phyloP scores from a whole-genome alignment of 1,140 invertebrate species.

The Ylistrum balloti region DNA sequence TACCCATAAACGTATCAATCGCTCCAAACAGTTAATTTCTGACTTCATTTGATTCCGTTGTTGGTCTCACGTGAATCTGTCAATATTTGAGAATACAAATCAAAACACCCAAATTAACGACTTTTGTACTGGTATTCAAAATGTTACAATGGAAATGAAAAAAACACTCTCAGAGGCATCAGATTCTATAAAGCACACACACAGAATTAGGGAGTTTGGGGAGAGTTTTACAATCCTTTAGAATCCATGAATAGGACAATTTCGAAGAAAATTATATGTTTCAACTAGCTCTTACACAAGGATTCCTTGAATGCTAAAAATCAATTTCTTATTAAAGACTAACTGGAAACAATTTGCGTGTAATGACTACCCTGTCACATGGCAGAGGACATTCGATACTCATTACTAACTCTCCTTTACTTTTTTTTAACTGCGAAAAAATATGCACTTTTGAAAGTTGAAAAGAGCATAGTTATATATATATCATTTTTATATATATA shows the following conservation, averaged over 20 bases:
- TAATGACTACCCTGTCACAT: background rate
- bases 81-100: slow-evolving; percentile 56
- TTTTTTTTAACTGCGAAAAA: slow-evolving; percentile 3
- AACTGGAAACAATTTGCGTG: background rate
- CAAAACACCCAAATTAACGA: slow-evolving; percentile 62
- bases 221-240: background rate
- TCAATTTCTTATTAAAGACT: slow-evolving; percentile 40
- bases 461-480: slow-evolving; percentile 40
- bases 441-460: slow-evolving; percentile 21
- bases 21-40: slow-evolving; percentile 63
- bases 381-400: background rate
- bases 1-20: slow-evolving; percentile 57
- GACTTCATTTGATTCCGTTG: slow-evolving; percentile 63
- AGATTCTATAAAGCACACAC: slow-evolving; percentile 44
- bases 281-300: slow-evolving; percentile 23
- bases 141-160: slow-evolving; percentile 47
- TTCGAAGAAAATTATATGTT: slow-evolving; percentile 29
- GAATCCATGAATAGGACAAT: slow-evolving; percentile 26
- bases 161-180: slow-evolving; percentile 43
- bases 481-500: background rate
- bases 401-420: background rate
- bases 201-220: slow-evolving; percentile 18
- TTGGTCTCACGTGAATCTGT: slow-evolving; percentile 44
- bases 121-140: slow-evolving; percentile 55
- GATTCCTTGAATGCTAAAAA: slow-evolving; percentile 28